Percentiles rank a stretch among this genome's conserved stretches.
Evolutionary conservation across 2,888 invertebrate species (phyloP).

Genomic region (Kryphioiulus occultus): DNA sequence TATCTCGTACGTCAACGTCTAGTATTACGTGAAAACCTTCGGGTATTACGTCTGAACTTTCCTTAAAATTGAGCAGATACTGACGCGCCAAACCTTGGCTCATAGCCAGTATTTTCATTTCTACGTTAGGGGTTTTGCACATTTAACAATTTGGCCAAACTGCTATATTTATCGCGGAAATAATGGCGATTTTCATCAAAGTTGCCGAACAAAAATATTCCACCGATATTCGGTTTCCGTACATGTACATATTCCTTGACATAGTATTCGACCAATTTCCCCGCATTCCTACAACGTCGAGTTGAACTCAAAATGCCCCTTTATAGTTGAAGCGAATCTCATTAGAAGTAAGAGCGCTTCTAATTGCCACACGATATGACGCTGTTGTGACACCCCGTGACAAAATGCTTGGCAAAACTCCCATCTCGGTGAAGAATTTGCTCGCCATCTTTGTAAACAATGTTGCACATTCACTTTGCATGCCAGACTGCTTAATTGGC

Average conservation of each 20-base stretch:
- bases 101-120: too few species aligned
- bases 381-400: constrained; percentile 18
- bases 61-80: too few species aligned
- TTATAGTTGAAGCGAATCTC: neutral
- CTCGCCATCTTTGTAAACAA: constrained; percentile 31
- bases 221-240: neutral
- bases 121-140: neutral
- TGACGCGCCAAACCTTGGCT: too few species aligned
- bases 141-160: neutral
- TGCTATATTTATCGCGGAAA: neutral
- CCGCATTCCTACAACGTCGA: neutral
- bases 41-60: too few species aligned
- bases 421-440: constrained; percentile 1
- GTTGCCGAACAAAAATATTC: neutral
- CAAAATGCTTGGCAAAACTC: constrained; percentile 21
- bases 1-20: too few species aligned
- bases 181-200: neutral
- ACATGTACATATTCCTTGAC: neutral
- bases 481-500: constrained; percentile 11
- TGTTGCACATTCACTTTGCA: neutral
- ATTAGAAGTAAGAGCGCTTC: neutral
- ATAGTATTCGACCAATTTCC: neutral
- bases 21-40: too few species aligned
- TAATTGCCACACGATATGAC: constrained; percentile 31
- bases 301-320: neutral